These are phyloP conservation scores for Coecobrya sp. DNA, from an alignment of 2,888 invertebrate genomes.

Conservation along the genomic window DNA sequence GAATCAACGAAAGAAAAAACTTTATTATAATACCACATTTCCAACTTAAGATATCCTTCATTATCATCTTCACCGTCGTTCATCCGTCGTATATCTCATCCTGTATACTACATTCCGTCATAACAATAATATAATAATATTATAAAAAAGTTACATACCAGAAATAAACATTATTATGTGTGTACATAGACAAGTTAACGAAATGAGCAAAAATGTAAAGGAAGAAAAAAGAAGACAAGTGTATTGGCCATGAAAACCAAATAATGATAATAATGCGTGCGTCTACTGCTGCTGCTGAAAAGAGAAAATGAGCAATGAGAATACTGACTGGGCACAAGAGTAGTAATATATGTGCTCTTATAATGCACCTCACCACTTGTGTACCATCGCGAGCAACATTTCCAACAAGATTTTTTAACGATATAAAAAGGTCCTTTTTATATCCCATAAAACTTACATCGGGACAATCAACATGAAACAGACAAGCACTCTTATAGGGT, in stretches of 20 bases:
- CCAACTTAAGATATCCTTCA: conserved; percentile 69
- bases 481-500: conserved; percentile 79
- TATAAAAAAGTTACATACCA: conserved; percentile 33
- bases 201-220: neutral
- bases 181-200: conserved; percentile 43
- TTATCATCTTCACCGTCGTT: conserved; percentile 1
- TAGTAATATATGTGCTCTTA: neutral
- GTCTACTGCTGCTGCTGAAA: conserved; percentile 26
- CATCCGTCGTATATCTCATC: conserved; percentile 66
- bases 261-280: conserved; percentile 47
- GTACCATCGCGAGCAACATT: neutral
- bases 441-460: conserved; percentile 81
- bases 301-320: conserved; percentile 6
- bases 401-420: conserved; percentile 79
- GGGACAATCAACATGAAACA: conserved; percentile 80
- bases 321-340: neutral
- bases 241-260: conserved; percentile 72
- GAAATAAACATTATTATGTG: conserved; percentile 60
- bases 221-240: conserved; percentile 64
- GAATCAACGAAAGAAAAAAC: conserved; percentile 73
- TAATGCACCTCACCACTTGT: neutral
- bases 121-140: conserved; percentile 29
- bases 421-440: conserved; percentile 81
- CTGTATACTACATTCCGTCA: conserved; percentile 57
- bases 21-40: conserved; percentile 72